Base-by-base conservation (phyloP, 2,113 vertebrate species). In the Lasiurus cinereus region DNA sequence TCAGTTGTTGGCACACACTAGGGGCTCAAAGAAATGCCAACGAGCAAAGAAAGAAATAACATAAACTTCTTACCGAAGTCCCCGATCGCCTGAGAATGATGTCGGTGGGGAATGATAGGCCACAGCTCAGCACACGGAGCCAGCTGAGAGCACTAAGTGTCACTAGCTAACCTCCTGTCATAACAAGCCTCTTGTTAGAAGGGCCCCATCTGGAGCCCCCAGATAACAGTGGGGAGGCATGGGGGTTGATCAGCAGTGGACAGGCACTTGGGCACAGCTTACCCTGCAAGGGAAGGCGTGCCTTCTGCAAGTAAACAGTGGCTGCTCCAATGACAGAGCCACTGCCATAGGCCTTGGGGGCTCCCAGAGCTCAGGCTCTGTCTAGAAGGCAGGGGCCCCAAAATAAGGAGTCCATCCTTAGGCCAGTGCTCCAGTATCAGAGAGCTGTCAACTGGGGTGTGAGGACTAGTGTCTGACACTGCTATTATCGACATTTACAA, bases 361-460 rank as follows among this genome's bases (percentile, higher is more conserved):
- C 6, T 2, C 7, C 21, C 7, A 8, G 48, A 64, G 31, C 70
- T 39, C 64, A 56, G 27, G 24, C 6, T 39, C 56, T 27, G 3
- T 24, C 56, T 29, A 18, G 48, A 56, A 33, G 27, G 10, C 9
- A 13, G 22, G 10, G 22, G 0, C 27, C n/a, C 18, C 0, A 0
- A 87, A 36, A 56, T 56, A 31, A 74, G 27, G 50, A 39, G 4
- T 3, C 24, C 52, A 6, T 3, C 19, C 64, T 76, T 10, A 12
- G 14, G 29, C 54, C 70, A 19, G 19, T 6, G 59, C 36, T 83
- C 78, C 54, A 59, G 22, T 4, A 48, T 15, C 50, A 21, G 59
- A 31, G 66, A 66, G 62, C 31, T 14, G 19, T n/a, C 18, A 62
- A 2, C 14, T 27, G 13, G 36, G 22, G 52, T 36, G 33, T 52